Evolutionary conservation across 2,797 vertebrate genomes (phyloP).

Genomic region (Furcifer pardalis): DNA sequence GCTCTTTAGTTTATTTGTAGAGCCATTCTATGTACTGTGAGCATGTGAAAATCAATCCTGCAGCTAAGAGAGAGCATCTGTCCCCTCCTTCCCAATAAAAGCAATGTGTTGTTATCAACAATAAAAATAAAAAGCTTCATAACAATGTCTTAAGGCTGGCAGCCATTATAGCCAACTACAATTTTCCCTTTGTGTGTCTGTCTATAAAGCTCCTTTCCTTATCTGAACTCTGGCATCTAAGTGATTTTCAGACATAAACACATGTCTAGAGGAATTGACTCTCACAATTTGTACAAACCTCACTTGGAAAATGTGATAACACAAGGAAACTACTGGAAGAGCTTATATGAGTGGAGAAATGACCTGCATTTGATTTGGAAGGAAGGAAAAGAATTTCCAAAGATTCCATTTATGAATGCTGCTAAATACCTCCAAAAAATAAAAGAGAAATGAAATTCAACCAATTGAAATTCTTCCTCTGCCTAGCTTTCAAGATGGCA

Average conservation of each 20-base stretch:
- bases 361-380: too few species aligned
- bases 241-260: conserved; percentile 8
- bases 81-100: not conserved
- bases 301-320: not conserved
- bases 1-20: not conserved
- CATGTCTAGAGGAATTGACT: not conserved
- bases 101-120: not conserved
- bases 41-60: not conserved
- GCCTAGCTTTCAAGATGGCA: not conserved
- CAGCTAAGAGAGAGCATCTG: not conserved
- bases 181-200: conserved; percentile 7
- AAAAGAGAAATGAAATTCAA: too few species aligned
- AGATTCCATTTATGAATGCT: too few species aligned
- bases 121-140: conserved; percentile 27
- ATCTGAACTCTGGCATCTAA: not conserved
- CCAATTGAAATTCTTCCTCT: too few species aligned
- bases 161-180: conserved; percentile 2
- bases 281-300: not conserved
- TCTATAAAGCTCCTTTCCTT: conserved; percentile 14
- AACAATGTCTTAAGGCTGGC: conserved; percentile 2
- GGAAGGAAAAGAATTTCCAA: too few species aligned
- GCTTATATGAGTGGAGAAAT: not conserved
- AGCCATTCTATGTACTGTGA: not conserved
- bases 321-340: too few species aligned
- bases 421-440: too few species aligned